Percentiles rank a stretch among this genome's conserved stretches.
phyloP scores from a whole-genome alignment of 2,797 vertebrate species.

The Gallinago solitaria region DNA sequence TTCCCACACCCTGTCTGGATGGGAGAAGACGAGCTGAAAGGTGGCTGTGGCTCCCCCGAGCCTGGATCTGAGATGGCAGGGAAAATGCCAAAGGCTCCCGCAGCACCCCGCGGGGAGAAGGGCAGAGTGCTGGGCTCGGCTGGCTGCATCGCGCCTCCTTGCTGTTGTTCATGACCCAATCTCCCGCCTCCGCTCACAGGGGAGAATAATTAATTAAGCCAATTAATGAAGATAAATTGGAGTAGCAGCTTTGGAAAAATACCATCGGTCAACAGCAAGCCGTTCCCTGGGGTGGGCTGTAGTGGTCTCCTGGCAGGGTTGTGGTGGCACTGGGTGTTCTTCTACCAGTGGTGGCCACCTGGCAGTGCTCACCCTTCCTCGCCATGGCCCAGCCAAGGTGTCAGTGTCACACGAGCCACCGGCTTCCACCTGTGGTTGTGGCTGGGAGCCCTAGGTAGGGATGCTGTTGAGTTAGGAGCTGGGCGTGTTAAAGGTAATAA shows the following conservation, averaged over 20 bases:
- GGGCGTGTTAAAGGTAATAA: background rate
- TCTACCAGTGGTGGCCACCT: accelerated
- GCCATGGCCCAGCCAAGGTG: background rate
- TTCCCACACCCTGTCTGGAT: background rate
- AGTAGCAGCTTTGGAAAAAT: slow-evolving; percentile 31
- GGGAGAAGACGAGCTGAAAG: background rate
- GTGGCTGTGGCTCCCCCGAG: background rate
- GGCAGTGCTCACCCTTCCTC: accelerated
- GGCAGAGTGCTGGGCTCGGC: accelerated
- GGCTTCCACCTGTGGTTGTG: accelerated
- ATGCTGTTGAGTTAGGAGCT: background rate
- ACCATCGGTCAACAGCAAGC: background rate
- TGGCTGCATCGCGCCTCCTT: background rate
- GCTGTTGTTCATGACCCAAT: background rate
- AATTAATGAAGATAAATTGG: slow-evolving; percentile 42
- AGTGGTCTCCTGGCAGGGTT: accelerated
- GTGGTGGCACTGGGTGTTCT: accelerated
- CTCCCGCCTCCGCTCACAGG: background rate
- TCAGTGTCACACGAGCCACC: background rate
- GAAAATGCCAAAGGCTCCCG: background rate
- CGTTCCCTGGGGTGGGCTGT: accelerated
- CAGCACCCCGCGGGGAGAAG: accelerated
- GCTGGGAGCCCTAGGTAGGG: background rate
- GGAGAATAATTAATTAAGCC: slow-evolving; percentile 31
- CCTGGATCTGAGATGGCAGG: background rate